Conservation (phyloP, 2,113 vertebrate genomes). For the Burhinus bistriatus region DNA sequence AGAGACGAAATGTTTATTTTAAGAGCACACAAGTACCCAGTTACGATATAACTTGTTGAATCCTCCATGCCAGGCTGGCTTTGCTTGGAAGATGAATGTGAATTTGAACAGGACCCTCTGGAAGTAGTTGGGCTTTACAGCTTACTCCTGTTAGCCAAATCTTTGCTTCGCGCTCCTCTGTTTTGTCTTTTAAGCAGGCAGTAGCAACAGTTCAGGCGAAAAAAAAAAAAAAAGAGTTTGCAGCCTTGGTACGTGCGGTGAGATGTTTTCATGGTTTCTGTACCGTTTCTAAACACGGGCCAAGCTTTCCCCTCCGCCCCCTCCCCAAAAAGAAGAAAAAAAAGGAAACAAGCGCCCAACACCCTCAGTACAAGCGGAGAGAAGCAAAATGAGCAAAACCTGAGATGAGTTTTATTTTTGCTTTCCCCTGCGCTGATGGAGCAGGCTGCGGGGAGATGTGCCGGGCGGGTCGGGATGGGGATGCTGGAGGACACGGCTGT, state of each 20-base stretch:
- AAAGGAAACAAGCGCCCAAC: neutral
- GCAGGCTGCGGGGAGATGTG: neutral
- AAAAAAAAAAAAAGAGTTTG: neutral
- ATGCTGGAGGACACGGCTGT: neutral
- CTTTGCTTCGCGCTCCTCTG: neutral
- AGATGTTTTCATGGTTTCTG: neutral
- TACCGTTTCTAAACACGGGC: rapidly evolving
- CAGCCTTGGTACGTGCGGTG: neutral
- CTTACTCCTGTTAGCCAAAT: neutral
- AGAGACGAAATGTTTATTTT: constrained; percentile 70
- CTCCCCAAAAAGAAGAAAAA: neutral
- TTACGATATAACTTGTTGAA: constrained; percentile 56
- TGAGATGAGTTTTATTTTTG: rapidly evolving
- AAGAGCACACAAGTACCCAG: constrained; percentile 51
- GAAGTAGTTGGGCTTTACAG: neutral
- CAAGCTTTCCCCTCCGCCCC: neutral
- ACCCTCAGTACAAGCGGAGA: neutral
- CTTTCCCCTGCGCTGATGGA: rapidly evolving
- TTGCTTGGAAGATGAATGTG: constrained; percentile 55
- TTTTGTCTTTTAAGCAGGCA: neutral
- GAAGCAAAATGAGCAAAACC: neutral
- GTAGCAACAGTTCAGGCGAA: neutral
- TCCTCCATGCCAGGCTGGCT: constrained; percentile 46
- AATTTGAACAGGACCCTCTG: constrained; percentile 23
- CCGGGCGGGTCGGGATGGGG: neutral